Evolutionary conservation across 2,888 invertebrate genomes (phyloP), one percentile per base, ranked within the genome.

Genomic region (Eupithecia abbreviata): DNA sequence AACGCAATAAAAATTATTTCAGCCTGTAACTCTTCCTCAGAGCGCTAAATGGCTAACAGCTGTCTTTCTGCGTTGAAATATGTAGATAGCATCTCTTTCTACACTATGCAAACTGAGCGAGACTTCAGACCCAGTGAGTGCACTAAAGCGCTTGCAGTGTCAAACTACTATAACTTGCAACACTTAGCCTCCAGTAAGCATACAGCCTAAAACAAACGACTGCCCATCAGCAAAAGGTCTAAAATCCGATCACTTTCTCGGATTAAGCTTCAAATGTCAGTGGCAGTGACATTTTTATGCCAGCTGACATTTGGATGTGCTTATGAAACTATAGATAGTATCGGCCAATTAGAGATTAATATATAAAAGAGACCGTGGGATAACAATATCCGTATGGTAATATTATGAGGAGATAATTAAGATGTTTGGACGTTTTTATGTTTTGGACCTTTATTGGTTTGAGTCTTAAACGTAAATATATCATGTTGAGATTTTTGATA

Each of bases 261-360:
- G 94, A 93, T 94, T 95, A 93, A 90, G 88, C 89, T 89, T 89
- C 84, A 93, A 95, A 94, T 94, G 94, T 93, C 94, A 93, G 85
- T 86, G 89, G 89, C 90, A 88, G 88, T 93, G 94, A 94, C 94
- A 94, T 95, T 94, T 94, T 95, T 94, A 94, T 93, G 89, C 87
- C 89, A 90, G 84, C 87, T 90, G 92, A 93, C 93, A 93, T 93
- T 93, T 93, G 88, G 91, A 89, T 88, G 89, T 87, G 82, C 86
- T 88, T 91, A 88, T 86, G 91, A 90, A 89, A 89, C 87, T 81
- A 77, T 77, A 85, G 94, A 93, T 94, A 91, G 83, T 86, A 93
- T 93, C 94, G 84, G 86, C 91, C 93, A 94, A 94, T 94, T 94
- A 93, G 89, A 92, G 90, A 93, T 93, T 92, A 92, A 92, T 92